Evolutionary conservation across 1,140 invertebrate genomes (phyloP), one percentile per base, ranked within the genome.

Genomic region (Trichogramma pretiosum): DNA sequence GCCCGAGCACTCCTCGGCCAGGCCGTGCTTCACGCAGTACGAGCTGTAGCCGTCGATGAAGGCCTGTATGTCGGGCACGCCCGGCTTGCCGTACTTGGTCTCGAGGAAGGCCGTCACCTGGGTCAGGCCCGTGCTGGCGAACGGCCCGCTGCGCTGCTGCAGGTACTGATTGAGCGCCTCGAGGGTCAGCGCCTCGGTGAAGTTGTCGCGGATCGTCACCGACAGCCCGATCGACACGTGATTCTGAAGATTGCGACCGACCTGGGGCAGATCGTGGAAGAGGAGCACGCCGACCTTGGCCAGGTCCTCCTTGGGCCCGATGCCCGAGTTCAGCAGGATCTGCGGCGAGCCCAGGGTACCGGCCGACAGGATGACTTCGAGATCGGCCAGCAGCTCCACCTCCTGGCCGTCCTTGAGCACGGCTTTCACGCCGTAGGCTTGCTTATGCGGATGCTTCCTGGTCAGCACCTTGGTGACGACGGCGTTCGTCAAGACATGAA

Each of bases 261-360:
- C 87, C 59, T 82, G 81, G 0, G 65, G 46, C 1, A 89, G 61
- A 60, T 91, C 79, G 0, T 80, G 79, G 3, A 89, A 52, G 0
- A 87, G 74, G 0, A 83, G 82, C 47, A 92, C 89, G 2, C 78
- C 80, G 33, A 88, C 76, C 44, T 85, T 77, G 46, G 78, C 59
- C 1, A 97, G 68, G 56, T 94, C 85, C 35, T 87, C 80, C 1
- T 69, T 74, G 0, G 89, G 89, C 0, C 91, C 91, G 18, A 94
- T 78, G 0, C 92, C 92, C 16, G 87, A 92, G 1, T 93, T 57
- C 87, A 94, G 88, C n/a, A 95, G 74, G n/a, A 95, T 54, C 48
- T 91, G 86, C 1, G 89, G 87, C 2, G 83, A 81, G 24, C 84
- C 81, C 13, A 93, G 78, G 0, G 89, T 79, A 1, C 90, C 90